Evolutionary conservation across 2,113 vertebrate genomes (phyloP).

Genomic region (Solenodon paradoxus): DNA sequence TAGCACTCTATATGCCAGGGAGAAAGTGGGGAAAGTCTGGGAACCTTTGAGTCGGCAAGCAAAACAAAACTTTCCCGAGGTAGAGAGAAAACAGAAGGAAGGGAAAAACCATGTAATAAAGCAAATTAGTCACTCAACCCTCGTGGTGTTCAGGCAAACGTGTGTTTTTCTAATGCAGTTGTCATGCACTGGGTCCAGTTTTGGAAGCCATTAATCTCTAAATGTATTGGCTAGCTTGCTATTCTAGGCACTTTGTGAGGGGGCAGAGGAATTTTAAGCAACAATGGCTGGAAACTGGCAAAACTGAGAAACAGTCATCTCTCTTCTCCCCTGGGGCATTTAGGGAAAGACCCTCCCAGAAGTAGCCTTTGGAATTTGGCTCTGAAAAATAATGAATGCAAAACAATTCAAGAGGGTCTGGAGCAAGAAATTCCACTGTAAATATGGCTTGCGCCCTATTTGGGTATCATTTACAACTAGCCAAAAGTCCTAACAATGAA

Average conservation of each 20-base stretch:
- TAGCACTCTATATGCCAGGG: neutral
- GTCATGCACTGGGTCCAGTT: conserved; percentile 17
- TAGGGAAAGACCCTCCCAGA: conserved; percentile 24
- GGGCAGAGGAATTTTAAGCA: conserved; percentile 34
- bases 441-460: neutral
- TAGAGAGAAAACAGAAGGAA: conserved; percentile 75
- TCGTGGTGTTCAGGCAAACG: conserved; percentile 60
- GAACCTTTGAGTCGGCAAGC: conserved; percentile 30
- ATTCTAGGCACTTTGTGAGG: conserved; percentile 32
- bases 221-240: conserved; percentile 41
- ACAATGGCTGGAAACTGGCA: conserved; percentile 44
- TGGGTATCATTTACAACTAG: neutral
- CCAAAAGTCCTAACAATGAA: conserved; percentile 45
- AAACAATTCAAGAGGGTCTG: conserved; percentile 5
- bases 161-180: conserved; percentile 52
- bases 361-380: conserved; percentile 41
- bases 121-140: conserved; percentile 74
- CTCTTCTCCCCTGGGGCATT: conserved; percentile 13
- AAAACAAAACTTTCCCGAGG: conserved; percentile 76
- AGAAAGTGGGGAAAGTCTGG: neutral
- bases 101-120: conserved; percentile 80
- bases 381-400: neutral
- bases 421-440: conserved; percentile 61
- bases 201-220: conserved; percentile 44
- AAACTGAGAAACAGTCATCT: neutral